Base-by-base conservation (phyloP, 2,797 vertebrate genomes). In the Lerista edwardsae region DNA sequence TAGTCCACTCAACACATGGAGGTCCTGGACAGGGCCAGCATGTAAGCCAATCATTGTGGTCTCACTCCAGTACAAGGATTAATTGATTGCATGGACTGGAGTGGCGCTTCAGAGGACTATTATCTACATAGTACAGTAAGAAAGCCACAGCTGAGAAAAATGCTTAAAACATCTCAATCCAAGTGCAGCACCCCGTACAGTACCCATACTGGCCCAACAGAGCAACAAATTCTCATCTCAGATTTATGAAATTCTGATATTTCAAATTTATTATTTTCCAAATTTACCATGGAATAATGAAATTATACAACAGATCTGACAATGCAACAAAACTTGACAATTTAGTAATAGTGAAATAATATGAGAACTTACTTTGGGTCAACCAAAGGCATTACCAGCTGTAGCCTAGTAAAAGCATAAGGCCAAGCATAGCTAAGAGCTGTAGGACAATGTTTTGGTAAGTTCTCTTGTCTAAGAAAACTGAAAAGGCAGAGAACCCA, bases 401-500 rank as follows among this genome's bases (percentile, higher is more conserved):
- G 98, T 0, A 99, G 97, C 62, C 99, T 96, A 0, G 98, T 99
- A 95, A 99, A 99, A 67, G 96, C 98, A 0, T 99, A 99, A 0
- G 99, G 98, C 99, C 99, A 99, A 89, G 99, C 98, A 1, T 99
- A 99, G 94, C 98, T 98, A 88, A 99, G 97, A 21, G 99, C 99
- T 0, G 95, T 97, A 85, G 99, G 97, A 90, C 99, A 99, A 92
- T 98, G 98, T 86, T 99, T 99, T 75, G 98, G 98, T 31, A 99
- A 95, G 90, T 99, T 98, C 91, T 99, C 99, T 90, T 99, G 98
- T n/a, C 98, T 96, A 82, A 99, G 96, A 92, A 99, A 99, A 93
- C 98, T 99, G 95, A 99, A 98, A 59, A 99, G 97, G 91, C 99
- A 99, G 71, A 99, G 97, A 90, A 99, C 97, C 99, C 99, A 99